A percentile compares a stretch with the other conserved stretches of the same genome.
These are phyloP conservation scores for Orius laevigatus DNA, from an alignment of 1,140 invertebrate genomes.

Conservation along the genomic window DNA sequence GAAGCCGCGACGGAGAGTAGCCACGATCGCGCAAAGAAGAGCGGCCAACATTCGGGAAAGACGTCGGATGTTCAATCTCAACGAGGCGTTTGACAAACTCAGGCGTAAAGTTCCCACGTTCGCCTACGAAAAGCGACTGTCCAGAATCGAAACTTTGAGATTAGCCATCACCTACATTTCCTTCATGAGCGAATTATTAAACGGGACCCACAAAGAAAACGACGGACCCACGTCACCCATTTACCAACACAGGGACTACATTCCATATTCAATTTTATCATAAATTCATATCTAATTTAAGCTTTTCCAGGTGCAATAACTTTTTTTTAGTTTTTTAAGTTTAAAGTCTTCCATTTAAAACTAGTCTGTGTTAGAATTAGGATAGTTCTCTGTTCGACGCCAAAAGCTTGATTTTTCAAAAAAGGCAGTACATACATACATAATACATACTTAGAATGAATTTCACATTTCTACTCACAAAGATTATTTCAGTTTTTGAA, in stretches of 20 bases:
- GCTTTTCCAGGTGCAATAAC: no score
- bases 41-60: constrained; percentile 91
- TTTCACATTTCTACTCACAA: no score
- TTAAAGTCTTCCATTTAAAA: no score
- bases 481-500: no score
- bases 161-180: constrained; percentile 97
- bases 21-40: constrained; percentile 72
- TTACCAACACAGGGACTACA: constrained; percentile 22
- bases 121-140: constrained; percentile 94
- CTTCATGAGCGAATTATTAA: constrained; percentile 83
- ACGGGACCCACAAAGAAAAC: constrained; percentile 25
- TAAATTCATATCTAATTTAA: constrained; percentile 1
- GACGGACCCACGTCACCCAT: constrained; percentile 15
- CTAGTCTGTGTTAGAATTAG: no score
- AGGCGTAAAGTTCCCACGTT: constrained; percentile 93
- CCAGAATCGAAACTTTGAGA: constrained; percentile 91
- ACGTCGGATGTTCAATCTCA: constrained; percentile 91
- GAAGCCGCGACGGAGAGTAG: constrained; percentile 71
- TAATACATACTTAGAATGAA: no score
- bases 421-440: no score
- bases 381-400: no score
- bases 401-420: no score
- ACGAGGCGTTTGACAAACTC: constrained; percentile 91
- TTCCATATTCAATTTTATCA: constrained; percentile 21
- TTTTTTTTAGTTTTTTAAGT: no score